Evolutionary conservation across 2,113 vertebrate species (phyloP), one percentile per base, ranked within the genome.

Genomic region (Seriola rivoliana): DNA sequence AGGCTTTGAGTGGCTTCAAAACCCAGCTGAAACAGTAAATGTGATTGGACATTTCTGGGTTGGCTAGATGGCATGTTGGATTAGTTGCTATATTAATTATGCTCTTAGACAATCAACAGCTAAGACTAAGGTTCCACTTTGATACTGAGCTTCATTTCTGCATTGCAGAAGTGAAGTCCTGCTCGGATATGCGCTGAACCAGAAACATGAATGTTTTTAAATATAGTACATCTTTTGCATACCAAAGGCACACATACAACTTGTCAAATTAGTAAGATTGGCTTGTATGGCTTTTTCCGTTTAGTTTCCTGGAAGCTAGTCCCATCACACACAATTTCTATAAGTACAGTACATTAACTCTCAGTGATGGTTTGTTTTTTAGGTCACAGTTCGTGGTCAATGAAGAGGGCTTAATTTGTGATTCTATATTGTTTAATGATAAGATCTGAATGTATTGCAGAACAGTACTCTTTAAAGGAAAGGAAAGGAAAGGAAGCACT

Each of bases 1-100:
- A 5, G 71, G 84, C 81, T 91, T 84, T 90, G 81, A 91, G 87
- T 67, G 1, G 84, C 89, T 91, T 91, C 87, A 93, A 90, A 88
- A 73, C 57, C 66, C 19, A 78, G 58, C 73, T 72, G 81, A 80
- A 88, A 89, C 65, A 55, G 66, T 78, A 90, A 93, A 93, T 94
- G 82, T 91, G 93, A 85, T 92, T 76, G 90, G 93, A 94, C 92
- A 59, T 92, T 93, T 94, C 91, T 94, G 85, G 93, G 93, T 94
- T 93, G 93, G 89, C 85, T 67, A 88, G 92, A 93, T 93, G 91
- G 90, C 91, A 75, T 67, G 79, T 89, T 93, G 91, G 88, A 92
- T 93, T 91, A 93, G 88, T 81, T 63, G 78, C 86, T 79, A 81
- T 92, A 89, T 94, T 94, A 93, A 94, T 94, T 93, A 93, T 86